Conservation (phyloP, 2,797 vertebrate genomes). For the Gadopsis bispinosus region DNA sequence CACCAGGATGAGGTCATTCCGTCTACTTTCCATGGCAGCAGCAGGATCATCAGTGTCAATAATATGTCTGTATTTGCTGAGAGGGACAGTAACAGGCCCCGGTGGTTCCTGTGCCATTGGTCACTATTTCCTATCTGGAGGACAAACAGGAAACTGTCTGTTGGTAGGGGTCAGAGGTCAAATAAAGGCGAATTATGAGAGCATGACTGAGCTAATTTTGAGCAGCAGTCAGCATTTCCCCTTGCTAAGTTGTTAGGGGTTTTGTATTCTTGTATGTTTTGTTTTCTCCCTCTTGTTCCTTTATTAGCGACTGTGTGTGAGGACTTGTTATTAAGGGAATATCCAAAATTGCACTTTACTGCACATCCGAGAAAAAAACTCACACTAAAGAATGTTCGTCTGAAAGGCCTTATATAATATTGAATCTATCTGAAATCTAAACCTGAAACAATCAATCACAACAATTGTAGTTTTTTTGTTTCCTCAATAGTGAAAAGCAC, state of each 20-base stretch:
- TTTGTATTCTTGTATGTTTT: constrained; percentile 11
- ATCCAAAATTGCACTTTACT: neutral
- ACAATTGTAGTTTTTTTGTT: neutral
- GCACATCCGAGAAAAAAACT: neutral
- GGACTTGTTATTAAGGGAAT: constrained; percentile 4
- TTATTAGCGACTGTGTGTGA: neutral
- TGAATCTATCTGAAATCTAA: neutral
- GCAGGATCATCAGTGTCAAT: constrained; percentile 45
- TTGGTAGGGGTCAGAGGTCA: constrained; percentile 47
- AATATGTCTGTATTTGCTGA: constrained; percentile 51
- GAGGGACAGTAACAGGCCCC: constrained; percentile 5
- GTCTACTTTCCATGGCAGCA: constrained; percentile 15
- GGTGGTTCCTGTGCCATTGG: constrained; percentile 57
- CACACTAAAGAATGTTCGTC: neutral
- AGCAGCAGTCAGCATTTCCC: constrained; percentile 61
- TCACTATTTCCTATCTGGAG: constrained; percentile 59
- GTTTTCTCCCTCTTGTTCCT: neutral
- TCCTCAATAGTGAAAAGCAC: neutral
- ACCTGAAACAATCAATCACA: neutral
- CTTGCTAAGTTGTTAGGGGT: constrained; percentile 53
- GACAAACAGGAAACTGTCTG: constrained; percentile 70
- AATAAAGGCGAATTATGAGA: constrained; percentile 43
- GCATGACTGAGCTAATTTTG: constrained; percentile 39
- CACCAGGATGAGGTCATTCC: constrained; percentile 46
- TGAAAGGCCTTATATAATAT: neutral